These are phyloP conservation scores for Penaeus monodon DNA, from an alignment of 2,888 invertebrate species.

Conservation along the genomic window DNA sequence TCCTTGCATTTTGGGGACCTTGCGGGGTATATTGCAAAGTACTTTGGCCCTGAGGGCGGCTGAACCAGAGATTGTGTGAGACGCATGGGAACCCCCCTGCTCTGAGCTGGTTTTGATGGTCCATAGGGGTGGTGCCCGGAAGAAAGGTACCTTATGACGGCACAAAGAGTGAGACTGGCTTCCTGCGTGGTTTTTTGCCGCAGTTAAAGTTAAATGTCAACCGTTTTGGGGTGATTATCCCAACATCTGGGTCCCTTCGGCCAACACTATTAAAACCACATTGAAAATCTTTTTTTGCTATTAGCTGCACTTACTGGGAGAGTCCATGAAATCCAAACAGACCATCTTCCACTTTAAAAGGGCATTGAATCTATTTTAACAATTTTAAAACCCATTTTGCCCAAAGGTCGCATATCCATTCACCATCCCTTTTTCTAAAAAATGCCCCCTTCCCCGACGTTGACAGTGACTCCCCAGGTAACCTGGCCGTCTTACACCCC, in stretches of 20 bases:
- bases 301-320: constrained; percentile 72
- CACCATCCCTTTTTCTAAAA: constrained; percentile 63
- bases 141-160: constrained; percentile 49
- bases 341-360: constrained; percentile 93
- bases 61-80: constrained; percentile 19
- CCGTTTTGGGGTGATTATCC: constrained; percentile 43
- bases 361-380: constrained; percentile 98
- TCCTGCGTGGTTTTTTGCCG: constrained; percentile 30
- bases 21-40: constrained; percentile 47
- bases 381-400: constrained; percentile 85
- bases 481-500: constrained; percentile 61
- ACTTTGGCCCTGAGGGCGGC: constrained; percentile 38
- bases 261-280: constrained; percentile 45
- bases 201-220: constrained; percentile 39
- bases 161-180: constrained; percentile 47
- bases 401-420: constrained; percentile 57
- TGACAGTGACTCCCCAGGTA: constrained; percentile 64
- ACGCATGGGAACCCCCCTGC: constrained; percentile 31
- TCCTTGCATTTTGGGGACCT: constrained; percentile 39
- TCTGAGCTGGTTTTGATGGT: constrained; percentile 26
- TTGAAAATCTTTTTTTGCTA: constrained; percentile 51
- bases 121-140: constrained; percentile 51
- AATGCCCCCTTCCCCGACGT: constrained; percentile 63
- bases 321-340: constrained; percentile 94
- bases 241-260: constrained; percentile 37